Conservation (phyloP, 1,140 invertebrate species). For the Drosophila tristis region DNA sequence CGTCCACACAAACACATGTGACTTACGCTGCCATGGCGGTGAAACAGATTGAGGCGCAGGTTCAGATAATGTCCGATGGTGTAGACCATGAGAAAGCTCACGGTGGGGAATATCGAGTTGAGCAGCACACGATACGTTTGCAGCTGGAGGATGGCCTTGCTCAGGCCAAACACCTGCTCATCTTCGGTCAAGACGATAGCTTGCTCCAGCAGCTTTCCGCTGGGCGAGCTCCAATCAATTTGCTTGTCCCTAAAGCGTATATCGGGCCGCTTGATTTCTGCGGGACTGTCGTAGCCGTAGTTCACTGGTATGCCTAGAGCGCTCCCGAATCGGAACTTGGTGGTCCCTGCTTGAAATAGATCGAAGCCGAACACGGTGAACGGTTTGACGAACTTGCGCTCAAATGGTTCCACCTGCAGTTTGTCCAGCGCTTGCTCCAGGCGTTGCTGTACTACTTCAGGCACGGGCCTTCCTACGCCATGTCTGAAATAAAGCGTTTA, state of each 20-base stretch:
- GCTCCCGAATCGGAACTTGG: constrained; percentile 84
- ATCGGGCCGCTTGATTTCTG: constrained; percentile 85
- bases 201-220: constrained; percentile 87
- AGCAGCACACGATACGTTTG: constrained; percentile 86
- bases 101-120: constrained; percentile 85
- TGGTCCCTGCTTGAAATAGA: constrained; percentile 85
- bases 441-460: constrained; percentile 74
- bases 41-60: constrained; percentile 86
- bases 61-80: constrained; percentile 85
- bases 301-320: constrained; percentile 88
- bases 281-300: constrained; percentile 85
- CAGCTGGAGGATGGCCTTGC: constrained; percentile 88
- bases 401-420: constrained; percentile 83
- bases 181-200: constrained; percentile 89
- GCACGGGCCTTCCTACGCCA: constrained; percentile 84
- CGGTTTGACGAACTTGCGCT: constrained; percentile 84
- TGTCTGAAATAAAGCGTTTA: constrained; percentile 69
- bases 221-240: constrained; percentile 87
- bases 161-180: constrained; percentile 91
- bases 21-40: constrained; percentile 83
- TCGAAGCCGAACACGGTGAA: constrained; percentile 89
- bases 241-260: constrained; percentile 85
- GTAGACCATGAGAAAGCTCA: constrained; percentile 85
- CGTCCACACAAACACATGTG: constrained; percentile 11
- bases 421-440: constrained; percentile 85